These are phyloP conservation scores for Diabrotica balteata DNA, from an alignment of 2,888 invertebrate genomes.

Conservation along the genomic window DNA sequence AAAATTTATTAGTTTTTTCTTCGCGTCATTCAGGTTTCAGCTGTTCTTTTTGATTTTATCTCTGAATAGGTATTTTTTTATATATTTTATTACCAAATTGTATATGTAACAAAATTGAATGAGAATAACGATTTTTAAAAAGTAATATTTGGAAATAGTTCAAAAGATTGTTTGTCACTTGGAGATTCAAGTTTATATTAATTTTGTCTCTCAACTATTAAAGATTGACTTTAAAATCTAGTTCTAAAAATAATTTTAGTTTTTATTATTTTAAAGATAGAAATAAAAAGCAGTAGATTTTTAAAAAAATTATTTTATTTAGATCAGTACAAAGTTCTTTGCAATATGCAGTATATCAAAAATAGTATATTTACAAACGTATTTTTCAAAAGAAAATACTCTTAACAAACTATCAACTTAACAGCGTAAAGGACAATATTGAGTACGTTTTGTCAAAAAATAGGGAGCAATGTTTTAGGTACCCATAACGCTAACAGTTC, in stretches of 20 bases:
- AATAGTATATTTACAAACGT: constrained; percentile 40
- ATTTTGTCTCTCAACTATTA: too few relatives aligned
- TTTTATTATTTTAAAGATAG: not conserved
- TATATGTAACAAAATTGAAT: constrained; percentile 14
- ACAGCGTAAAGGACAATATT: constrained; percentile 29
- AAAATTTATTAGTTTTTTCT: constrained; percentile 46
- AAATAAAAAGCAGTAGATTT: constrained; percentile 5
- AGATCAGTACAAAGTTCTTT: constrained; percentile 33
- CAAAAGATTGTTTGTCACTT: too few relatives aligned
- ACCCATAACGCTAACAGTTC: constrained; percentile 16
- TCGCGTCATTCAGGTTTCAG: constrained; percentile 33
- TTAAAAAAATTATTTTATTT: constrained; percentile 19
- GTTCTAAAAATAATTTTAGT: not conserved
- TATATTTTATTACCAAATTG: not conserved
- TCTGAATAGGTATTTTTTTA: not conserved
- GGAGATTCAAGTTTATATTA: too few relatives aligned
- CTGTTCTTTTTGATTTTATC: constrained; percentile 31
- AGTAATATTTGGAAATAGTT: not conserved
- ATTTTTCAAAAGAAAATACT: constrained; percentile 29
- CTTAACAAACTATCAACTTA: constrained; percentile 35
- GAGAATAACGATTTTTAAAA: constrained; percentile 9
- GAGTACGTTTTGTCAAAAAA: constrained; percentile 36
- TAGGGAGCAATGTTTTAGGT: constrained; percentile 36
- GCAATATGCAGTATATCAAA: constrained; percentile 39
- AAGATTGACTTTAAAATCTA: too few relatives aligned